phyloP scores from a whole-genome alignment of 2,888 invertebrate genomes.

The Miltochrista miniata region DNA sequence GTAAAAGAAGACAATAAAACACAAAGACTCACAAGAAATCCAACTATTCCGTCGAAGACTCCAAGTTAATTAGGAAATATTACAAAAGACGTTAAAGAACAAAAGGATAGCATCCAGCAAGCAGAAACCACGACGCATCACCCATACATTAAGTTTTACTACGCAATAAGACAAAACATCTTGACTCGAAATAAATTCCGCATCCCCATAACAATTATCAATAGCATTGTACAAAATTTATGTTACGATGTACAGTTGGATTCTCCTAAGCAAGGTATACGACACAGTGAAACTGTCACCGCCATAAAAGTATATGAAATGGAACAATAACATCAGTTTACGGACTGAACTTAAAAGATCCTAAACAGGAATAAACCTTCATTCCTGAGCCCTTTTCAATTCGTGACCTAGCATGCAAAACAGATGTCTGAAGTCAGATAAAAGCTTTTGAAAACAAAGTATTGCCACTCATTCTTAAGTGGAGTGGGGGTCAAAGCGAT shows the following conservation, averaged over 20 bases:
- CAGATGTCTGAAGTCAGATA: conserved; percentile 40
- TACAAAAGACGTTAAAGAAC: conserved; percentile 11
- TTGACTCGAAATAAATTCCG: conserved; percentile 32
- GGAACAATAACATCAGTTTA: conserved; percentile 44
- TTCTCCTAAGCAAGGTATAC: conserved; percentile 38
- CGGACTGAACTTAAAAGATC: conserved; percentile 40
- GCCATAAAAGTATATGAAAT: conserved; percentile 45
- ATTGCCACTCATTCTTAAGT: conserved; percentile 36
- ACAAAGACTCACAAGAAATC: conserved; percentile 7
- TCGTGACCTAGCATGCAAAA: conserved; percentile 62
- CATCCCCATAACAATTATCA: conserved; percentile 39
- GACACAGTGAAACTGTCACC: conserved; percentile 41
- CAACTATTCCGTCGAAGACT: conserved; percentile 2
- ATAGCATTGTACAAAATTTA: conserved; percentile 37
- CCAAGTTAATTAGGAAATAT: conserved; percentile 10
- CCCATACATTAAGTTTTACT: conserved; percentile 32
- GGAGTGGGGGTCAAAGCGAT: conserved; percentile 34
- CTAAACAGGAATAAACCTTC: conserved; percentile 49
- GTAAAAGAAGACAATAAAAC: conserved; percentile 5
- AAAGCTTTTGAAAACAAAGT: conserved; percentile 42
- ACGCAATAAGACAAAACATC: conserved; percentile 28
- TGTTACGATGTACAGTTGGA: conserved; percentile 43
- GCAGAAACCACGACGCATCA: conserved; percentile 16
- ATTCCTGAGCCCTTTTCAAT: conserved; percentile 48
- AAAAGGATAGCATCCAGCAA: conserved; percentile 8